phyloP scores from a whole-genome alignment of 2,888 invertebrate genomes.

The Netelia fuscicornis region DNA sequence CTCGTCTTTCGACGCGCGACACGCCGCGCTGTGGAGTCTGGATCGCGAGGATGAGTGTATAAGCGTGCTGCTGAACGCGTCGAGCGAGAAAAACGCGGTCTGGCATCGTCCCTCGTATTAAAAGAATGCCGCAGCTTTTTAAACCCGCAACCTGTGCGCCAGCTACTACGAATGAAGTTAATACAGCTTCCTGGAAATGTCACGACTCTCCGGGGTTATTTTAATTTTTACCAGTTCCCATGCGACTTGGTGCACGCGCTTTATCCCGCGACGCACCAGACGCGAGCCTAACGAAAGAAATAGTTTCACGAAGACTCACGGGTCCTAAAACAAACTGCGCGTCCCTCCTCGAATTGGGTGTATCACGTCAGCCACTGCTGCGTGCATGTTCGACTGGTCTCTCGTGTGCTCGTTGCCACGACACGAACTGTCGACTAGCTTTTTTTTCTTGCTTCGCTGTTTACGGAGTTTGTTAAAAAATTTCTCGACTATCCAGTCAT shows the following conservation, averaged over 20 bases:
- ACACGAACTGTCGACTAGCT: slow-evolving; percentile 59
- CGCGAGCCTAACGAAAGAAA: slow-evolving; percentile 72
- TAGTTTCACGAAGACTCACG: slow-evolving; percentile 63
- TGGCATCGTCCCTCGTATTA: slow-evolving; percentile 54
- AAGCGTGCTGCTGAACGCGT: slow-evolving; percentile 38
- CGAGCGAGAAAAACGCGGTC: slow-evolving; percentile 58
- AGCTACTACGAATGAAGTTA: slow-evolving; percentile 74
- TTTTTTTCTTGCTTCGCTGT: slow-evolving; percentile 51
- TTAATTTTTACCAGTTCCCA: slow-evolving; percentile 72
- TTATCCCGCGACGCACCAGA: slow-evolving; percentile 45
- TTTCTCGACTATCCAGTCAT: slow-evolving; percentile 40
- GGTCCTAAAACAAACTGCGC: slow-evolving; percentile 42
- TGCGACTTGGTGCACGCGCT: slow-evolving; percentile 32
- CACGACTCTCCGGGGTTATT: slow-evolving; percentile 69
- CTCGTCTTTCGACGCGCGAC: slow-evolving; percentile 44
- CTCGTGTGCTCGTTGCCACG: slow-evolving; percentile 19
- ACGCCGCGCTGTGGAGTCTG: slow-evolving; percentile 33
- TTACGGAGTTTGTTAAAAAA: slow-evolving; percentile 40
- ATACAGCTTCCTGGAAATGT: slow-evolving; percentile 75
- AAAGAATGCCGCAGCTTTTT: slow-evolving; percentile 65
- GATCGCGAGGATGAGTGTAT: slow-evolving; percentile 39
- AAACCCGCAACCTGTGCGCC: slow-evolving; percentile 71
- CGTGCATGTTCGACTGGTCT: slow-evolving; percentile 33
- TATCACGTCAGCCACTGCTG: slow-evolving; percentile 10
- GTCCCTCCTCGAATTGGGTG: slow-evolving; percentile 4